phyloP scores from a whole-genome alignment of 2,888 invertebrate genomes.

The Latrodectus elegans region DNA sequence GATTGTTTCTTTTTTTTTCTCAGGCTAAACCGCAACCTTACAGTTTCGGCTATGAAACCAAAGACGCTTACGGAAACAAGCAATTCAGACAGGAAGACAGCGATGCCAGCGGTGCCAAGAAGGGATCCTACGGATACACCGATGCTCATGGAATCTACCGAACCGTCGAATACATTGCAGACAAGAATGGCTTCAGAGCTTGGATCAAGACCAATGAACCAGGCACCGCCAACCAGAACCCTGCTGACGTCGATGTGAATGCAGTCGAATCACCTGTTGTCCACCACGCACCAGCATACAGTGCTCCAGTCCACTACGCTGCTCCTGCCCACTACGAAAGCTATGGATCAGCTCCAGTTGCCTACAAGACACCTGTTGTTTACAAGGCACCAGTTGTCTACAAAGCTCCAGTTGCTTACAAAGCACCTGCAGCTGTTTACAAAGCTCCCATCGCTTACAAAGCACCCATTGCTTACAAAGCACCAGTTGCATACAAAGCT shows the following conservation, averaged over 20 bases:
- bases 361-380: conserved; percentile 53
- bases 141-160: conserved; percentile 69
- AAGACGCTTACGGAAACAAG: conserved; percentile 69
- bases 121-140: conserved; percentile 69
- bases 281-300: conserved; percentile 62
- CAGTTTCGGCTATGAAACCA: conserved; percentile 69
- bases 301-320: conserved; percentile 55
- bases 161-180: conserved; percentile 69
- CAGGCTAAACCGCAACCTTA: conserved; percentile 67
- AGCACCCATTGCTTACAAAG: conserved; percentile 33
- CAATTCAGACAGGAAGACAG: conserved; percentile 69
- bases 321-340: conserved; percentile 59
- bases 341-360: conserved; percentile 60
- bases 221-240: conserved; percentile 68
- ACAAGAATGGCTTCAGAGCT: conserved; percentile 68
- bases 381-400: conserved; percentile 61
- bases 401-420: conserved; percentile 61
- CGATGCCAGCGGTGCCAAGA: conserved; percentile 69
- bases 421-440: conserved; percentile 28
- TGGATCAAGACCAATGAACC: conserved; percentile 70
- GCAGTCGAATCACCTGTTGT: conserved; percentile 60
- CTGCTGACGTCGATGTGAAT: conserved; percentile 64
- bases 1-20: not conserved
- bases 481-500: conserved; percentile 36
- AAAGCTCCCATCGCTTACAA: conserved; percentile 27